Percentiles rank a stretch among this genome's conserved stretches.
Conservation (phyloP, 2,797 vertebrate species). For the Tarsius wallacei region DNA sequence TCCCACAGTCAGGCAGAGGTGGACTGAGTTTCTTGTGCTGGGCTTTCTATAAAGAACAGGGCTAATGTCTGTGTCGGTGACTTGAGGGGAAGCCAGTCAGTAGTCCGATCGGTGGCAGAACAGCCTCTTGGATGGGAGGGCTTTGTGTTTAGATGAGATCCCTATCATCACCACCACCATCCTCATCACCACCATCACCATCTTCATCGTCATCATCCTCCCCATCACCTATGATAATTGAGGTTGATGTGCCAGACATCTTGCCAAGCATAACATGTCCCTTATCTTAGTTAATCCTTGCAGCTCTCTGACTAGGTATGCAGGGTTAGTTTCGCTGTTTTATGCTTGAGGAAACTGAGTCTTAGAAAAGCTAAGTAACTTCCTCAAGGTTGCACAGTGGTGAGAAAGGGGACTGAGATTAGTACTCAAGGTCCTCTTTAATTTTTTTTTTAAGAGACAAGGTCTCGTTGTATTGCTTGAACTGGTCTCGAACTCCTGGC, state of each 20-base stretch:
- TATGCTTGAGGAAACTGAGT: background rate
- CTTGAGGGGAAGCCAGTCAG: background rate
- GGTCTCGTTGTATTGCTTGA: too few species aligned
- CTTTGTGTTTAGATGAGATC: background rate
- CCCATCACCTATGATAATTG: rapidly evolving
- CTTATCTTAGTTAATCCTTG: background rate
- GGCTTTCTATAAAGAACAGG: background rate
- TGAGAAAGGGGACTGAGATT: background rate
- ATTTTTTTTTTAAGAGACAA: too few species aligned
- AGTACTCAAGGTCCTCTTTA: background rate
- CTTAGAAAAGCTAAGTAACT: background rate
- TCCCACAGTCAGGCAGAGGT: background rate
- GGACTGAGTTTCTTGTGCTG: background rate
- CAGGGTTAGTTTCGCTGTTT: background rate
- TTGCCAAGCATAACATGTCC: too few species aligned
- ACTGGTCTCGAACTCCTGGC: too few species aligned
- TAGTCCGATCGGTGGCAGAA: background rate
- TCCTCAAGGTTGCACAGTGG: background rate
- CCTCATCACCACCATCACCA: background rate
- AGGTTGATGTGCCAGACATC: background rate
- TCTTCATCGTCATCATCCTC: background rate
- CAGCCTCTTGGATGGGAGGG: background rate
- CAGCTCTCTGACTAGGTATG: background rate
- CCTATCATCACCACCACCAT: background rate
- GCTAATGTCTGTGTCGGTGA: background rate